These are phyloP conservation scores for Rhingia rostrata DNA, from an alignment of 2,888 invertebrate species.

Conservation along the genomic window DNA sequence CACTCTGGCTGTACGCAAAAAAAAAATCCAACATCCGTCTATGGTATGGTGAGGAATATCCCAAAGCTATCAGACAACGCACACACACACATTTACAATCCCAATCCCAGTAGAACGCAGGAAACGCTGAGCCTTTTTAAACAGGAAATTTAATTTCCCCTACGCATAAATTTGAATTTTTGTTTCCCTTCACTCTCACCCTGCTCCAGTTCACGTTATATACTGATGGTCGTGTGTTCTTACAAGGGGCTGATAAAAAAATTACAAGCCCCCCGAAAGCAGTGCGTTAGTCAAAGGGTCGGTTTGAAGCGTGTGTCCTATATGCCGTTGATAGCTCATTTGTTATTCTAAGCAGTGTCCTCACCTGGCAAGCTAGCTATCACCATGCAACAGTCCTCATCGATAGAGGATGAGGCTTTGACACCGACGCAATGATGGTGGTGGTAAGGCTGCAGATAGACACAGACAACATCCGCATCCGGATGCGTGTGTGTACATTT, in stretches of 20 bases:
- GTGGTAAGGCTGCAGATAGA: slow-evolving; percentile 27
- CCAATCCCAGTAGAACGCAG: slow-evolving; percentile 13
- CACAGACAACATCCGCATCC: slow-evolving; percentile 56
- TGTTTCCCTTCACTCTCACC: slow-evolving; percentile 13
- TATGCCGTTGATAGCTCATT: slow-evolving; percentile 66
- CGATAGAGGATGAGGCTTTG: neutral
- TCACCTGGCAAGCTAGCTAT: slow-evolving; percentile 38
- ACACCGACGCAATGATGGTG: neutral
- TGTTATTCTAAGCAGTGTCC: slow-evolving; percentile 68
- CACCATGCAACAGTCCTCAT: slow-evolving; percentile 46
- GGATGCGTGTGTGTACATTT: slow-evolving; percentile 67
- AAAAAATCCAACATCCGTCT: slow-evolving; percentile 21
- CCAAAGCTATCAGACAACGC: slow-evolving; percentile 25
- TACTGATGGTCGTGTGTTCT: too few species aligned
- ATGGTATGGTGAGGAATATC: slow-evolving; percentile 20
- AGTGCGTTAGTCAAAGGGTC: slow-evolving; percentile 54
- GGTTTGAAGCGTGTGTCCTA: slow-evolving; percentile 22
- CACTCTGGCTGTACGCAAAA: neutral
- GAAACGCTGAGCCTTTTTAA: slow-evolving; percentile 69
- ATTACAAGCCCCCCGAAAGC: slow-evolving; percentile 3
- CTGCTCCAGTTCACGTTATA: slow-evolving; percentile 21
- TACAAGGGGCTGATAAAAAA: slow-evolving; percentile 22
- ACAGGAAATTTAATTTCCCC: slow-evolving; percentile 77
- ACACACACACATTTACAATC: slow-evolving; percentile 22
- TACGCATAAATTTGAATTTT: slow-evolving; percentile 75